These are phyloP conservation scores for Sebastes flavidus DNA, from an alignment of 2,797 vertebrate species.

Conservation along the genomic window DNA sequence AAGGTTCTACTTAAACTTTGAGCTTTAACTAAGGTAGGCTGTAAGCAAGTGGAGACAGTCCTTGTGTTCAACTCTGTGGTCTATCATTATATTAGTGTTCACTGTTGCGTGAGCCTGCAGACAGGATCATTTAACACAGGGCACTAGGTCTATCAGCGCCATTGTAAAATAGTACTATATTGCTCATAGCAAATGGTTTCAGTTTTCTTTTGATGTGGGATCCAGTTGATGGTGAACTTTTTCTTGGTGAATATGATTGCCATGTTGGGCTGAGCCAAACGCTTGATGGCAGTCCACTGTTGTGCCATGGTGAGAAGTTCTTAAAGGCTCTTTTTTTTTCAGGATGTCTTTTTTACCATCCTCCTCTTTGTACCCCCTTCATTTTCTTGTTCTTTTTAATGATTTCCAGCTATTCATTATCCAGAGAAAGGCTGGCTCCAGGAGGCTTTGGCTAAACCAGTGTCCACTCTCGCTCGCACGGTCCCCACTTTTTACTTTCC, in stretches of 20 bases:
- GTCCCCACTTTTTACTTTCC: conserved; percentile 59
- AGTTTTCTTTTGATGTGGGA: conserved; percentile 8
- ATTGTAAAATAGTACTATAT: conserved; percentile 25
- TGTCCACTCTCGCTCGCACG: conserved; percentile 52
- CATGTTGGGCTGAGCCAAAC: conserved; percentile 22
- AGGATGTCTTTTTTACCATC: conserved; percentile 39
- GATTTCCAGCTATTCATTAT: conserved; percentile 73
- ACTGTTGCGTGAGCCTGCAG: conserved; percentile 46
- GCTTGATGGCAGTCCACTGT: conserved; percentile 17
- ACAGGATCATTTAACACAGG: conserved; percentile 58
- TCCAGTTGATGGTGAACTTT: conserved; percentile 4
- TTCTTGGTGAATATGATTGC: conserved; percentile 22
- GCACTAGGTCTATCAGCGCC: conserved; percentile 52
- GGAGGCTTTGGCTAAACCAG: conserved; percentile 59
- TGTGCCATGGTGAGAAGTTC: conserved; percentile 29
- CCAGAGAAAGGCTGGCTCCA: conserved; percentile 58
- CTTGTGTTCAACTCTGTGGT: conserved; percentile 10
- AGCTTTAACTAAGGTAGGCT: not conserved
- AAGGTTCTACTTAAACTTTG: not conserved
- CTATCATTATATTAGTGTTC: conserved; percentile 45
- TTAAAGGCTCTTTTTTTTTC: conserved; percentile 19
- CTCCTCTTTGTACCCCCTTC: conserved; percentile 37
- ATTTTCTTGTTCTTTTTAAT: conserved; percentile 64
- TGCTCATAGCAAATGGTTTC: conserved; percentile 28
- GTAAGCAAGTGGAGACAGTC: not conserved